phyloP scores from a whole-genome alignment of 2,888 invertebrate species.

The Portevinia maculata region DNA sequence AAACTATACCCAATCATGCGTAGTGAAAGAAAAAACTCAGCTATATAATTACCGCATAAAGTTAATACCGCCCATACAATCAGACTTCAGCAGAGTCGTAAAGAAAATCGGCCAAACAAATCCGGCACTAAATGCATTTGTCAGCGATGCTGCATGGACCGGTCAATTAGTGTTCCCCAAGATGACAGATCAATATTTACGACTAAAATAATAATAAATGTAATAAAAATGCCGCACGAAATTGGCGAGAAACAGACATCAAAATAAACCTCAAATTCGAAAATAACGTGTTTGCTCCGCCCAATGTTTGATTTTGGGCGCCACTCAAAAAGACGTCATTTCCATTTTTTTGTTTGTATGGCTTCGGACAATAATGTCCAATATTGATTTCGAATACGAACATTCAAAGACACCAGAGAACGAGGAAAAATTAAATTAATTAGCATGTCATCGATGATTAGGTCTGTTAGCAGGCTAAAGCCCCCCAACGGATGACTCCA shows the following conservation, averaged over 20 bases:
- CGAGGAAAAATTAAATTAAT: constrained; percentile 37
- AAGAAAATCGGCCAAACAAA: background rate
- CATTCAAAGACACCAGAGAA: background rate
- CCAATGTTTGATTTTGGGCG: constrained; percentile 66
- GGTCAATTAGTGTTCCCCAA: constrained; percentile 56
- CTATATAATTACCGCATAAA: constrained; percentile 37
- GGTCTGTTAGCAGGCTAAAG: constrained; percentile 14
- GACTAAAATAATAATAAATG: constrained; percentile 14
- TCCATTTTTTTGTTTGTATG: constrained; percentile 37
- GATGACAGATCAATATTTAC: constrained; percentile 62
- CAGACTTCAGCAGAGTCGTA: constrained; percentile 15
- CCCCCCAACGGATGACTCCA: constrained; percentile 20
- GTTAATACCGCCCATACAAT: constrained; percentile 42
- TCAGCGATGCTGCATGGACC: constrained; percentile 26
- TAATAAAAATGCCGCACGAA: background rate
- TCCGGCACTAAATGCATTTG: background rate
- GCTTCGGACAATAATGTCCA: constrained; percentile 23
- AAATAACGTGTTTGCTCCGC: constrained; percentile 66
- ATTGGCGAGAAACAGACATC: background rate
- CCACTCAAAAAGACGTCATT: constrained; percentile 54
- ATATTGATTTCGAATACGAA: constrained; percentile 21
- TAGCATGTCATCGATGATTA: constrained; percentile 68
- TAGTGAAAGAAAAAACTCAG: background rate
- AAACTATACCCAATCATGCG: background rate
- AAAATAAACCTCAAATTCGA: constrained; percentile 16